A percentile compares a stretch with the other conserved stretches of the same genome.
phyloP scores from a whole-genome alignment of 2,113 vertebrate species.

The Ariopsis seemanni region DNA sequence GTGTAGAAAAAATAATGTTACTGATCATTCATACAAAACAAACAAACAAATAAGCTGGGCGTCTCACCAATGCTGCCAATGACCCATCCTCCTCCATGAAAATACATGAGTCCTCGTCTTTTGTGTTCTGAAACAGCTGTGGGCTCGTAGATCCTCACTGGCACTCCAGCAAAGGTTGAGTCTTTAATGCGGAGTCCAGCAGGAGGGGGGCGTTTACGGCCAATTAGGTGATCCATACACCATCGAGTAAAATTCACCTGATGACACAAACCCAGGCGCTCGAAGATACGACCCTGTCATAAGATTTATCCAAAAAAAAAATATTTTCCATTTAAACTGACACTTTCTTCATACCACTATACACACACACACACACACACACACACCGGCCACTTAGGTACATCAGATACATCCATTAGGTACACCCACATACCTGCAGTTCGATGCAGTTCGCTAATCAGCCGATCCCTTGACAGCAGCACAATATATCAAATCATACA shows the following conservation, averaged over 20 bases:
- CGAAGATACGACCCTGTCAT: conserved; percentile 75
- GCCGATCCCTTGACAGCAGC: no score
- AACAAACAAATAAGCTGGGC: background rate
- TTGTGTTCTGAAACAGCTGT: conserved; percentile 52
- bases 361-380: background rate
- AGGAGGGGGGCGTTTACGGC: conserved; percentile 42
- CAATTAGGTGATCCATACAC: conserved; percentile 53
- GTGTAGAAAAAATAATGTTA: conserved; percentile 4
- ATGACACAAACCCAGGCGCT: conserved; percentile 75
- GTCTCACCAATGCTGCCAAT: conserved; percentile 80
- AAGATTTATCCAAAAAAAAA: background rate
- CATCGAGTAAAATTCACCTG: conserved; percentile 73
- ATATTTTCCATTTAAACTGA: background rate
- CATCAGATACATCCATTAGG: no score
- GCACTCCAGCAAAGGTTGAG: conserved; percentile 69
- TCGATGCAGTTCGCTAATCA: no score
- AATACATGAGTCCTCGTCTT: conserved; percentile 77
- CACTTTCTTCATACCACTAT: background rate
- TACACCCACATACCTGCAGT: no score
- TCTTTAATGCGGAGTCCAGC: conserved; percentile 72
- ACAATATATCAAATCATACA: no score
- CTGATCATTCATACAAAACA: background rate
- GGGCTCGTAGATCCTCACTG: conserved; percentile 80
- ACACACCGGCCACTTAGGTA: no score
- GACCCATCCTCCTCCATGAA: conserved; percentile 80